These are phyloP conservation scores for Sebastes kiyomatsui DNA, from an alignment of 2,797 vertebrate species.

Conservation along the genomic window DNA sequence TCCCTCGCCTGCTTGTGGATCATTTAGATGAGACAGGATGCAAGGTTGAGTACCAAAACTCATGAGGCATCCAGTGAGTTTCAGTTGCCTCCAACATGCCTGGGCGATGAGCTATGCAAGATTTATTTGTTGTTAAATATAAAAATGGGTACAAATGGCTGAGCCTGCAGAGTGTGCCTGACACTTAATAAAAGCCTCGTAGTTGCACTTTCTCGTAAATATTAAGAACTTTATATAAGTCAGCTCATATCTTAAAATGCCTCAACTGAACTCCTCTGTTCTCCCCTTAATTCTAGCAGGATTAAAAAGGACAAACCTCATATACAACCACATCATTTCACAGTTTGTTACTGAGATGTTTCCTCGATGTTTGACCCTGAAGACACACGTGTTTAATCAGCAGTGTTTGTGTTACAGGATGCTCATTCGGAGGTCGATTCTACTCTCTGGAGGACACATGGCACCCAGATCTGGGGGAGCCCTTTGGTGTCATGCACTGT, in stretches of 20 bases:
- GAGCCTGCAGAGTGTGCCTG: neutral
- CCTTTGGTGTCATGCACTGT: conserved; percentile 96
- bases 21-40: conserved; percentile 51
- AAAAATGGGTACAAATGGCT: neutral
- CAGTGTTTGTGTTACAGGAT: conserved; percentile 82
- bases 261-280: neutral
- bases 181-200: neutral
- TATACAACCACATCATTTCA: neutral
- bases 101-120: conserved; percentile 28
- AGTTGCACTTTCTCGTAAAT: neutral
- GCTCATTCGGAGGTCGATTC: conserved; percentile 90
- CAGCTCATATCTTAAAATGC: neutral
- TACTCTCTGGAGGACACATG: conserved; percentile 93
- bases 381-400: conserved; percentile 9
- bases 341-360: neutral
- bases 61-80: conserved; percentile 42
- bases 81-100: conserved; percentile 49
- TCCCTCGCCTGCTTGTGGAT: conserved; percentile 25
- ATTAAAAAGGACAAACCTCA: conserved; percentile 1
- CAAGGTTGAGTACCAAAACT: conserved; percentile 38
- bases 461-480: conserved; percentile 96
- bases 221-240: neutral
- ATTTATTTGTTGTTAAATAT: conserved; percentile 40
- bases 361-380: neutral
- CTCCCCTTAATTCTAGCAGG: neutral